These are phyloP conservation scores for Nomada fabriciana DNA, from an alignment of 2,888 invertebrate species.

Conservation along the genomic window DNA sequence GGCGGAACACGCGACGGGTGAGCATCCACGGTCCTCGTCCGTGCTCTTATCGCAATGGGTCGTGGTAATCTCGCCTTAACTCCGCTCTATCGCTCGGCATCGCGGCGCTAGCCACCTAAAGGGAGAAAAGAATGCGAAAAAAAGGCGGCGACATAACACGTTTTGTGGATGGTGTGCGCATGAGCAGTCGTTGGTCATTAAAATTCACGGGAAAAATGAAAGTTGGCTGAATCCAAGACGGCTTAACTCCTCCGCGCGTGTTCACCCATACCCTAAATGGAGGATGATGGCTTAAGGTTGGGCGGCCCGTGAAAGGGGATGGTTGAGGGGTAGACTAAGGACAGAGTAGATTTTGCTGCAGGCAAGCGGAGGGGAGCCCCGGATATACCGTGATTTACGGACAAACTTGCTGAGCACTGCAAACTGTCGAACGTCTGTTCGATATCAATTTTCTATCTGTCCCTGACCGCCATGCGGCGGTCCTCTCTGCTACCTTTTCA, in stretches of 20 bases:
- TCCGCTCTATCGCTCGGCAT: constrained; percentile 59
- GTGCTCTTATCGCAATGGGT: constrained; percentile 39
- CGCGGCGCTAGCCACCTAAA: constrained; percentile 25
- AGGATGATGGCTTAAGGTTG: constrained; percentile 32
- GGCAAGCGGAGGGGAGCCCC: constrained; percentile 41
- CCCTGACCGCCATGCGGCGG: constrained; percentile 15
- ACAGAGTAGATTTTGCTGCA: constrained; percentile 56
- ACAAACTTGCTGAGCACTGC: constrained; percentile 74
- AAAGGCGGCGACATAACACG: constrained; percentile 58
- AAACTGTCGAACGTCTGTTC: constrained; percentile 63
- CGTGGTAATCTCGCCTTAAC: constrained; percentile 55
- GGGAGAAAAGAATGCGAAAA: background rate
- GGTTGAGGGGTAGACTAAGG: constrained; percentile 33
- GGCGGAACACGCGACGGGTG: constrained; percentile 21
- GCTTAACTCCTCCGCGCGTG: constrained; percentile 53
- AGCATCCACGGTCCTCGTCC: constrained; percentile 13
- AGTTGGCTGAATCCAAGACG: constrained; percentile 63
- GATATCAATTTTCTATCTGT: constrained; percentile 72
- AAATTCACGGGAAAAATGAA: constrained; percentile 74
- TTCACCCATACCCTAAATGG: background rate
- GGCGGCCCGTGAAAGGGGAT: constrained; percentile 48
- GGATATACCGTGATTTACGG: constrained; percentile 76
- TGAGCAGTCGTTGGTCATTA: constrained; percentile 60
- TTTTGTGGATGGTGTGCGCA: constrained; percentile 46
- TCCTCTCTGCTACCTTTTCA: constrained; percentile 11